Evolutionary conservation across 92 coral and sea anemone species (phyloP).

Genomic region (Actinernus sp.): DNA sequence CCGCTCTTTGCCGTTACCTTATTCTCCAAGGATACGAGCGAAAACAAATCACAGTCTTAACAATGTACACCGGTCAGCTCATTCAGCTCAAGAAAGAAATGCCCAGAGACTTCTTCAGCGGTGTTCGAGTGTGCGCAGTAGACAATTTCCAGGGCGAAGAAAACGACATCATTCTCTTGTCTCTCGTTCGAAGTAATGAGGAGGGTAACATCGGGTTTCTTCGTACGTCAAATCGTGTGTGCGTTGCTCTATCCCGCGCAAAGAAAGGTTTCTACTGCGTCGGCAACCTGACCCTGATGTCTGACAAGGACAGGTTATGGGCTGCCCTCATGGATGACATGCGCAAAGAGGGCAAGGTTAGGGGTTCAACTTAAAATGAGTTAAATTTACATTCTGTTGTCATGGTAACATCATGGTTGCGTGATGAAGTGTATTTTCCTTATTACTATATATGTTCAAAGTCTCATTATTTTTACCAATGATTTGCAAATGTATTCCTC

Average conservation of each 20-base stretch:
- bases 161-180: slow-evolving; percentile 90
- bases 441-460: too few species aligned
- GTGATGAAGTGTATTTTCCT: too few species aligned
- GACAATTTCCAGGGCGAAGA: slow-evolving; percentile 99
- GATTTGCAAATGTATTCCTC: too few species aligned
- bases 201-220: slow-evolving; percentile 94
- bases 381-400: too few species aligned
- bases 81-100: slow-evolving; percentile 79
- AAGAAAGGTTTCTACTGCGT: slow-evolving; percentile 89
- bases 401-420: too few species aligned
- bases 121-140: slow-evolving; percentile 92
- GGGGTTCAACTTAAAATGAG: too few species aligned
- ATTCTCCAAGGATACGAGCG: slow-evolving; percentile 91
- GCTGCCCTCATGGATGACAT: slow-evolving; percentile 71
- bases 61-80: slow-evolving; percentile 97
- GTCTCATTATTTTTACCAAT: too few species aligned
- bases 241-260: slow-evolving; percentile 96
- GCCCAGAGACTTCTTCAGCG: slow-evolving; percentile 79
- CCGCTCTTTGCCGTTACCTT: slow-evolving; percentile 89
- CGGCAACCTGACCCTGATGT: slow-evolving; percentile 80
- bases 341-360: slow-evolving; percentile 58
- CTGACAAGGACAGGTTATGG: slow-evolving; percentile 76
- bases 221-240: slow-evolving; percentile 87
- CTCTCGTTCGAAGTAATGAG: slow-evolving; percentile 96
- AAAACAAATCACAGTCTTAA: slow-evolving; percentile 83